Evolutionary conservation across 2,888 invertebrate genomes (phyloP), one percentile per base, ranked within the genome.

Genomic region (Synanthedon formicaeformis): DNA sequence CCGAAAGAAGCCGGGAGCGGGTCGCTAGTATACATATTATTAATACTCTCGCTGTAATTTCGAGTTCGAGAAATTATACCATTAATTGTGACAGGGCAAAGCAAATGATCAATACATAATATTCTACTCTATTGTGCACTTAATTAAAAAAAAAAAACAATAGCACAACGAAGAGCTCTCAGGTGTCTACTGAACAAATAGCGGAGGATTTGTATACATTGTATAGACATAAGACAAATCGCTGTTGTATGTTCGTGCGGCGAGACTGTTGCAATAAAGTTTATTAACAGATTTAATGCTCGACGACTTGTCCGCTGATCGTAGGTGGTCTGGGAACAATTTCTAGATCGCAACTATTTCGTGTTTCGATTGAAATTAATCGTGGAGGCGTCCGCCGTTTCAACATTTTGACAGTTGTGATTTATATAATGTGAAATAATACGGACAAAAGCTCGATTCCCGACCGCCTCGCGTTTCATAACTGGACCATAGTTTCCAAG

Each of bases 271-370:
- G 45, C n/a, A 45, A 45, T 45, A 45, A 13, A 6, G 45, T 45
- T 45, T 45, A 45, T 45, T 45, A 45, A 8, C 5, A 45, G 45
- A 45, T 6, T 45, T 45, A 45, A 45, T 45, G 45, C 45, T 10
- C 45, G 45, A 45, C 13, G 45, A 45, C 45, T 45, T 45, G 45
- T 45, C 45, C 45, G 45, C 13, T 18, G 23, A 11, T 23, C 51
- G 52, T 52, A 48, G 52, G 52, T 52, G 52, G 52, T 50, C 52
- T 51, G 18, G 4, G n/a, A 41, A 40, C 18, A 49, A 50, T 52
- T 50, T 41, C 40, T 49, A 40, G 52, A 34, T 49, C 41, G 40
- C 40, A 50, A 40, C 41, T 52, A 52, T 52, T 52, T 45, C 45
- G 48, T 52, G 10, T 52, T 40, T 50, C 16, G 50, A 41, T 40